Conservation (phyloP, 2,797 vertebrate genomes). For the Sebastiscus albofasciatus region DNA sequence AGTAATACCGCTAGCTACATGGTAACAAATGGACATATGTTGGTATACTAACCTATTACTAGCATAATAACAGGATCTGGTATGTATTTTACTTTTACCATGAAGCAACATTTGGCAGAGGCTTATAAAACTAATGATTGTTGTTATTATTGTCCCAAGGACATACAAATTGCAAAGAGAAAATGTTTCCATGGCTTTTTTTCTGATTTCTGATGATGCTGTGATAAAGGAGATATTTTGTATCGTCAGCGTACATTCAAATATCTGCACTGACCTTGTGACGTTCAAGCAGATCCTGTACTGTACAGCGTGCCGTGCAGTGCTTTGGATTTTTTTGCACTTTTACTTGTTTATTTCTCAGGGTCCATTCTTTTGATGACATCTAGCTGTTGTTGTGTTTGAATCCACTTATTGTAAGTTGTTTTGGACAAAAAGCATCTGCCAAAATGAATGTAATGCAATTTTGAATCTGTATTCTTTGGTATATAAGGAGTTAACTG, state of each 20-base stretch:
- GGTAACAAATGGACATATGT: too few relatives aligned
- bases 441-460: neutral
- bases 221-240: slow-evolving; percentile 1
- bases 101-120: too few relatives aligned
- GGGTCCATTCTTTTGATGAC: too few relatives aligned
- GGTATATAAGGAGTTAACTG: neutral
- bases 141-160: too few relatives aligned
- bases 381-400: neutral
- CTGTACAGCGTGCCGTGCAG: neutral
- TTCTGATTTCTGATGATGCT: neutral
- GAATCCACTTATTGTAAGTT: neutral
- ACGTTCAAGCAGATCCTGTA: neutral
- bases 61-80: too few relatives aligned
- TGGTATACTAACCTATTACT: too few relatives aligned
- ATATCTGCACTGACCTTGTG: neutral
- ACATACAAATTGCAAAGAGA: rapidly evolving
- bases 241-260: neutral
- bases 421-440: neutral
- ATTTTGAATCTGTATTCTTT: neutral
- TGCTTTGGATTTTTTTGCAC: neutral
- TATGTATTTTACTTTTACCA: too few relatives aligned
- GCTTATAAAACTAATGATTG: too few relatives aligned
- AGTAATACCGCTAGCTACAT: too few relatives aligned
- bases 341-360: neutral
- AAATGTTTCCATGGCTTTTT: too few relatives aligned